Evolutionary conservation across 2,113 vertebrate species (phyloP).

Genomic region (Hippolais icterina): DNA sequence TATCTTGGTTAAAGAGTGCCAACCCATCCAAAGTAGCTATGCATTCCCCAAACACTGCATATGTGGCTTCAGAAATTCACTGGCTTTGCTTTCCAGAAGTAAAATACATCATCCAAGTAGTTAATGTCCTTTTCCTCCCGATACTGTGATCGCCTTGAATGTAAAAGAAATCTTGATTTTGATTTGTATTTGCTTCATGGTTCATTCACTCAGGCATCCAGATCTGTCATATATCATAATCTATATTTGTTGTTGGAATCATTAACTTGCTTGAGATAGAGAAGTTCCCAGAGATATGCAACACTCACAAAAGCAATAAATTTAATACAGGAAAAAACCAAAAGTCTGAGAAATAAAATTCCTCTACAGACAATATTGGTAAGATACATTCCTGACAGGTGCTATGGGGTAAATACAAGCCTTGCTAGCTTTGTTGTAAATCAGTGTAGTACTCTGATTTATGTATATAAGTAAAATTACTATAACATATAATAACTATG

Average conservation of each 20-base stretch:
- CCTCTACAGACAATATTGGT: not conserved
- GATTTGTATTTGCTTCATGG: not conserved
- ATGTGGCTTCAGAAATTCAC: not conserved
- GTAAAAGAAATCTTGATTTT: conserved; percentile 34
- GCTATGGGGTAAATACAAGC: not conserved
- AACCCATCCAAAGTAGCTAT: not conserved
- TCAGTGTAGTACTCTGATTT: too few species aligned
- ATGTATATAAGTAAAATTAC: not conserved
- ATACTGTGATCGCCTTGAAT: not conserved
- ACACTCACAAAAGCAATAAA: not conserved
- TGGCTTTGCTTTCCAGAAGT: not conserved
- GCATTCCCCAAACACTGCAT: not conserved
- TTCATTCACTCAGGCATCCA: not conserved
- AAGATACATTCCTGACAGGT: not conserved
- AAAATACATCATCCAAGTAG: not conserved
- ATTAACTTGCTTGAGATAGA: not conserved
- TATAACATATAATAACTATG: not conserved
- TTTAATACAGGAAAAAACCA: not conserved
- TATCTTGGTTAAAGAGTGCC: not conserved
- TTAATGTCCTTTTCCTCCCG: not conserved
- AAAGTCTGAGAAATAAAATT: not conserved
- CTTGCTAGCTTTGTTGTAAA: not conserved
- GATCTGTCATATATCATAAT: not conserved
- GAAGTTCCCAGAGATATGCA: not conserved
- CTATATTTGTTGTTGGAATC: not conserved